Conservation (phyloP, 2,797 vertebrate genomes). For the Anguilla anguilla region DNA sequence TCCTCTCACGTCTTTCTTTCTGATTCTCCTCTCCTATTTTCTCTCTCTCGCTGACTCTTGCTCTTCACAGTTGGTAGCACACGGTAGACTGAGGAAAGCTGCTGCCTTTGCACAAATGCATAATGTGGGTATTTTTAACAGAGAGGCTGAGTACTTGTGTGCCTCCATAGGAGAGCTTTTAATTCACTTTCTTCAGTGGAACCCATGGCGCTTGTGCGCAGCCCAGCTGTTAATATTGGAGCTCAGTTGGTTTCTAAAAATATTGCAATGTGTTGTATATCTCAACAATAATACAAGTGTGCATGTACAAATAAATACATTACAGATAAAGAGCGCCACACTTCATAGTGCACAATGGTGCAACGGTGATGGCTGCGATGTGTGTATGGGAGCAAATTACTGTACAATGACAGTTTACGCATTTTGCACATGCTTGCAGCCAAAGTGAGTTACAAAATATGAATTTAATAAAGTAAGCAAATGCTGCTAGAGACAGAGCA, state of each 20-base stretch:
- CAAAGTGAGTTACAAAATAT: neutral
- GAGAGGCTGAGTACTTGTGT: neutral
- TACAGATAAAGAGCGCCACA: neutral
- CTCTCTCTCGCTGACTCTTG: neutral
- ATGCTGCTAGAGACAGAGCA: neutral
- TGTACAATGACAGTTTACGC: no score
- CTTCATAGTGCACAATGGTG: neutral
- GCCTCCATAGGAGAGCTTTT: neutral
- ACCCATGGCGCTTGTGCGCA: neutral
- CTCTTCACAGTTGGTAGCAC: neutral
- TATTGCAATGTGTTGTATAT: neutral
- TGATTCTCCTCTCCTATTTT: neutral
- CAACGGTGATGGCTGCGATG: neutral
- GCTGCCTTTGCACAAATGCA: slow-evolving; percentile 2
- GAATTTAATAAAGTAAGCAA: neutral
- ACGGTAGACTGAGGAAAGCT: neutral
- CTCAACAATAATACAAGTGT: neutral
- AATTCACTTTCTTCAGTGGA: no score
- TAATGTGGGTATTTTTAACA: neutral
- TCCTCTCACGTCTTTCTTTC: no score
- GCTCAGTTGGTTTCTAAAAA: neutral
- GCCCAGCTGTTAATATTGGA: neutral
- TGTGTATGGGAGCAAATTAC: neutral
- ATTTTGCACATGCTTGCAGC: no score
- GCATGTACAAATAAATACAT: neutral